Percentiles rank a stretch among this genome's conserved stretches.
These are phyloP conservation scores for Vanessa cardui DNA, from an alignment of 2,888 invertebrate genomes.

Conservation along the genomic window DNA sequence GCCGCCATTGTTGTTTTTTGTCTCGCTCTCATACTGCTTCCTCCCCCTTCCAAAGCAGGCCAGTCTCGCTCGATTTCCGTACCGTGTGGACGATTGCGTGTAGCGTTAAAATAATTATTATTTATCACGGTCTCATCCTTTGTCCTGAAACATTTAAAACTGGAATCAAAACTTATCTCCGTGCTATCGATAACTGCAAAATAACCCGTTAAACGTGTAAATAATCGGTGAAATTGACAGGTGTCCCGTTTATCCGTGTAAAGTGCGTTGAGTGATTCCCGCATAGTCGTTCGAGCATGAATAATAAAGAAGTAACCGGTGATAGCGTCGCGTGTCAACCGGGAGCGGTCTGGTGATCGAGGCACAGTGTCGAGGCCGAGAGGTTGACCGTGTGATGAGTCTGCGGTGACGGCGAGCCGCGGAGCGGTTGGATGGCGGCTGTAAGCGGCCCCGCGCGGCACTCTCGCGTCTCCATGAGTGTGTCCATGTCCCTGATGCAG, in stretches of 20 bases:
- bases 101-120: conserved; percentile 46
- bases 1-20: conserved; percentile 70
- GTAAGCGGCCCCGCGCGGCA: conserved; percentile 93
- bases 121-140: conserved; percentile 74
- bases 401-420: conserved; percentile 79
- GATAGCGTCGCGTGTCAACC: conserved; percentile 71
- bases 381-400: conserved; percentile 72
- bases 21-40: conserved; percentile 56
- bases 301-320: conserved; percentile 80
- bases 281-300: conserved; percentile 79
- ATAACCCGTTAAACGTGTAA: conserved; percentile 44
- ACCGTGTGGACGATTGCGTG: conserved; percentile 60
- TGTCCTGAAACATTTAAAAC: conserved; percentile 67
- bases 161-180: conserved; percentile 32
- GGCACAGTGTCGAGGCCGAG: conserved; percentile 59
- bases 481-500: conserved; percentile 90
- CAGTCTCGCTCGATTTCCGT: conserved; percentile 80
- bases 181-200: conserved; percentile 19
- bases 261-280: conserved; percentile 72
- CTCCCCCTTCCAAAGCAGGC: conserved; percentile 50
- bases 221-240: conserved; percentile 59
- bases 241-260: conserved; percentile 62
- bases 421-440: conserved; percentile 82
- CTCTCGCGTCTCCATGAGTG: conserved; percentile 95
- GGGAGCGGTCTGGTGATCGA: conserved; percentile 71